Conservation (phyloP, 1,140 invertebrate genomes). For the Mamestra configurata region DNA sequence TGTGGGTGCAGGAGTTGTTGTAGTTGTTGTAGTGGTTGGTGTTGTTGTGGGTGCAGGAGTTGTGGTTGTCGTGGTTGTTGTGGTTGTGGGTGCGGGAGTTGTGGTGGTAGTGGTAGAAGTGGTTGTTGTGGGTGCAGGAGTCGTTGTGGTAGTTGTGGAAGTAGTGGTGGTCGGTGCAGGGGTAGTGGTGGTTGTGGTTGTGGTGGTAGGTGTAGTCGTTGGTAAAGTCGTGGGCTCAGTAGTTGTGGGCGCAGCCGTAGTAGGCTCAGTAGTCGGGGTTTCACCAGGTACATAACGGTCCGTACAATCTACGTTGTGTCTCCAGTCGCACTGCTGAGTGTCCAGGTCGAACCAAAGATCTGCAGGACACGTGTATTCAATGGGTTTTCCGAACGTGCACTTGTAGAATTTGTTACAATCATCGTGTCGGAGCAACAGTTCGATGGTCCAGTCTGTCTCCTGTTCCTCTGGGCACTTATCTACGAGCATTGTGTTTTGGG, state of each 20-base stretch:
- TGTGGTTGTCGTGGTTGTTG: slow-evolving; percentile 32
- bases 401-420: slow-evolving; percentile 89
- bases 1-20: slow-evolving; percentile 42
- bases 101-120: slow-evolving; percentile 46
- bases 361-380: slow-evolving; percentile 85
- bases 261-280: background rate
- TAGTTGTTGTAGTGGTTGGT: slow-evolving; percentile 11
- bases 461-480: slow-evolving; percentile 70
- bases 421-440: slow-evolving; percentile 80
- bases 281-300: slow-evolving; percentile 66
- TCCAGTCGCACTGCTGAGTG: slow-evolving; percentile 88
- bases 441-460: slow-evolving; percentile 65
- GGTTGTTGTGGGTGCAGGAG: slow-evolving; percentile 48
- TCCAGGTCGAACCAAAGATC: slow-evolving; percentile 88
- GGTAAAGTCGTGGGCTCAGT: slow-evolving; percentile 26
- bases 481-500: background rate
- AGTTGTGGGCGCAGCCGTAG: background rate
- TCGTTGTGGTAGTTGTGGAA: slow-evolving; percentile 36
- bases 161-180: background rate
- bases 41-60: slow-evolving; percentile 4
- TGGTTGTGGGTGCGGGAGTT: slow-evolving; percentile 34
- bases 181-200: slow-evolving; percentile 1
- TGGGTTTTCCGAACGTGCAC: slow-evolving; percentile 85
- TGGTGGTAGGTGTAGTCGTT: slow-evolving; percentile 10
- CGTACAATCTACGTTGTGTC: slow-evolving; percentile 83